phyloP scores from a whole-genome alignment of 2,113 vertebrate species.

The Zootoca vivipara region DNA sequence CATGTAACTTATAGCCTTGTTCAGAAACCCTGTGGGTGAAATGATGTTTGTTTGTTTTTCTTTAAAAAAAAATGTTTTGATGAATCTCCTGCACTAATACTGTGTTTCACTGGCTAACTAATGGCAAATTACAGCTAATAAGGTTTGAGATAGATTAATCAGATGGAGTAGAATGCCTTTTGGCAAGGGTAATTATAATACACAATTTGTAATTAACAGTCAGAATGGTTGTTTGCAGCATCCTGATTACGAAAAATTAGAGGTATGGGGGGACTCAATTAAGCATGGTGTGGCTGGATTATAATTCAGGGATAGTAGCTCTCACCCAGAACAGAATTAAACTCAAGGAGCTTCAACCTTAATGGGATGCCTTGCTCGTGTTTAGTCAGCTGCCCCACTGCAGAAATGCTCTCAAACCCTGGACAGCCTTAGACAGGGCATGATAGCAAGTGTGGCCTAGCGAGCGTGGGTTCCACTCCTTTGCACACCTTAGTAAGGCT shows the following conservation, averaged over 20 bases:
- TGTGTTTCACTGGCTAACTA: constrained; percentile 38
- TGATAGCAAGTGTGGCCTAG: no score
- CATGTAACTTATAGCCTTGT: constrained; percentile 36
- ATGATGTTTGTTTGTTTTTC: background rate
- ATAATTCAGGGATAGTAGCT: background rate
- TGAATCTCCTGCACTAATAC: background rate
- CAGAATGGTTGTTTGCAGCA: constrained; percentile 30
- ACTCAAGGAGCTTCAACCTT: no score
- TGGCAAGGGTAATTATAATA: constrained; percentile 30
- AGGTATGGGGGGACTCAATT: background rate
- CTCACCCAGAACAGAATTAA: background rate
- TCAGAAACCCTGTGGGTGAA: constrained; percentile 1
- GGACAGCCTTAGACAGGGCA: no score
- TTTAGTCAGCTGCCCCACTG: no score
- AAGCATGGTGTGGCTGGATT: background rate
- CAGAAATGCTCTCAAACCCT: no score
- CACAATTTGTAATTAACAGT: constrained; percentile 38
- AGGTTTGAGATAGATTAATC: constrained; percentile 14
- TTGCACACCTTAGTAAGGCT: no score
- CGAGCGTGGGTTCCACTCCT: no score
- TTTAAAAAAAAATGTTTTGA: constrained; percentile 44
- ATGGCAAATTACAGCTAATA: constrained; percentile 46
- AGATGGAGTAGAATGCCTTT: constrained; percentile 36
- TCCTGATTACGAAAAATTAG: constrained; percentile 17
- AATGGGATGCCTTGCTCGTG: no score